Conservation (phyloP, 1,140 invertebrate genomes). For the Helicoverpa zea region DNA sequence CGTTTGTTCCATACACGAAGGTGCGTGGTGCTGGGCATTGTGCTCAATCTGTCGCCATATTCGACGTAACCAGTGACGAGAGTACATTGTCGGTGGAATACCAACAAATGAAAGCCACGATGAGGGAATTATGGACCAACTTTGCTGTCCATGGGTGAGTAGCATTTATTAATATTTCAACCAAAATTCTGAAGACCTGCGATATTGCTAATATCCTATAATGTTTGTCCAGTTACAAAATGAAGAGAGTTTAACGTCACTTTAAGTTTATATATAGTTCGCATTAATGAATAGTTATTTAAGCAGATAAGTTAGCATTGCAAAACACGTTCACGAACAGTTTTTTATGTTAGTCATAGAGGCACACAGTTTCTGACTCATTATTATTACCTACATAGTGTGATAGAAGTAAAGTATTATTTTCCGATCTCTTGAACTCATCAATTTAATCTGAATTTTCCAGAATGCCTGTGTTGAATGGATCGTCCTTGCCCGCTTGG, state of each 20-base stretch:
- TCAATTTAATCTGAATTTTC: conserved; percentile 39
- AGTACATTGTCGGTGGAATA: conserved; percentile 47
- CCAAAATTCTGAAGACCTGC: not conserved
- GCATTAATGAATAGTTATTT: too few relatives aligned
- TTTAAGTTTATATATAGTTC: too few relatives aligned
- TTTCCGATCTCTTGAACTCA: not conserved
- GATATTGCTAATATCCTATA: not conserved
- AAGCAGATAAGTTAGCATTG: too few relatives aligned
- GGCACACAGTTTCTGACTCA: too few relatives aligned
- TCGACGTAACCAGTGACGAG: conserved; percentile 53
- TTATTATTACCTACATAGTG: too few relatives aligned
- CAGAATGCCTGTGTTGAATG: conserved; percentile 62
- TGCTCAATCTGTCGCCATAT: conserved; percentile 56
- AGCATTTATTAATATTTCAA: too few relatives aligned
- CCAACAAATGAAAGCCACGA: conserved; percentile 58
- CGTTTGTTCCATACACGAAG: conserved; percentile 56
- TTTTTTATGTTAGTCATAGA: too few relatives aligned
- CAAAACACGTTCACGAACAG: too few relatives aligned
- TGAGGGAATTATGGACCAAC: conserved; percentile 60
- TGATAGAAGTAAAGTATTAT: too few relatives aligned
- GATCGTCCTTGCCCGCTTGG: conserved; percentile 59
- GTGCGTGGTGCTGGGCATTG: conserved; percentile 64
- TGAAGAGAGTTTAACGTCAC: not conserved
- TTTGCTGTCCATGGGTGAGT: conserved; percentile 22
- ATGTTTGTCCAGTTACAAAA: not conserved